Percentiles rank a stretch among this genome's conserved stretches.
These are phyloP conservation scores for Hydrochoerus hydrochaeris DNA, from an alignment of 2,113 vertebrate genomes.

Conservation along the genomic window DNA sequence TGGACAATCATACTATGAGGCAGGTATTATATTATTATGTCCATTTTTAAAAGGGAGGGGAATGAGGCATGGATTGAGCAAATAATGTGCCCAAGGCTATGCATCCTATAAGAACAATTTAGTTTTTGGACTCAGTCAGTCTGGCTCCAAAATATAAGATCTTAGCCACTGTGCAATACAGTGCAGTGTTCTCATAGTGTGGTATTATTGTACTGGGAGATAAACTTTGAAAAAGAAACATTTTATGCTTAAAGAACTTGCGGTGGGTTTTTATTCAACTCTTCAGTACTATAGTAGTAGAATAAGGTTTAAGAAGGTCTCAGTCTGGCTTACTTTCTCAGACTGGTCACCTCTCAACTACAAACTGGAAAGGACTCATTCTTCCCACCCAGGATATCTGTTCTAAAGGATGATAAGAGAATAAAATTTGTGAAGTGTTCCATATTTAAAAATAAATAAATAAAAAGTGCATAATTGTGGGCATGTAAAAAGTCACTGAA, in stretches of 20 bases:
- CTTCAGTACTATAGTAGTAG: constrained; percentile 25
- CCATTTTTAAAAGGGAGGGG: constrained; percentile 12
- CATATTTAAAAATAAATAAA: no score
- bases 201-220: neutral
- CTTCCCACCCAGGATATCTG: neutral
- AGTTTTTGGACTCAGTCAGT: constrained; percentile 26
- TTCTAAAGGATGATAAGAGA: constrained; percentile 49
- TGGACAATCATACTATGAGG: neutral
- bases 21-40: neutral
- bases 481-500: neutral
- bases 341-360: neutral
- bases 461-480: neutral
- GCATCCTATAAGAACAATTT: neutral
- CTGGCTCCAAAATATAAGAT: constrained; percentile 12
- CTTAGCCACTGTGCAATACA: neutral
- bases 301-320: neutral
- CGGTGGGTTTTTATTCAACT: neutral
- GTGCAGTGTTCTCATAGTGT: neutral
- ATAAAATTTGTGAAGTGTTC: no score
- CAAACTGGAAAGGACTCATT: neutral
- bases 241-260: constrained; percentile 22
- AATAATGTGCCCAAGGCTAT: constrained; percentile 28
- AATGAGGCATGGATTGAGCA: neutral
- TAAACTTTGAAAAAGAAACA: constrained; percentile 29
- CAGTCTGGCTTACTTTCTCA: constrained; percentile 1